Evolutionary conservation across 2,113 vertebrate species (phyloP).

Genomic region (Pardalotus punctatus): DNA sequence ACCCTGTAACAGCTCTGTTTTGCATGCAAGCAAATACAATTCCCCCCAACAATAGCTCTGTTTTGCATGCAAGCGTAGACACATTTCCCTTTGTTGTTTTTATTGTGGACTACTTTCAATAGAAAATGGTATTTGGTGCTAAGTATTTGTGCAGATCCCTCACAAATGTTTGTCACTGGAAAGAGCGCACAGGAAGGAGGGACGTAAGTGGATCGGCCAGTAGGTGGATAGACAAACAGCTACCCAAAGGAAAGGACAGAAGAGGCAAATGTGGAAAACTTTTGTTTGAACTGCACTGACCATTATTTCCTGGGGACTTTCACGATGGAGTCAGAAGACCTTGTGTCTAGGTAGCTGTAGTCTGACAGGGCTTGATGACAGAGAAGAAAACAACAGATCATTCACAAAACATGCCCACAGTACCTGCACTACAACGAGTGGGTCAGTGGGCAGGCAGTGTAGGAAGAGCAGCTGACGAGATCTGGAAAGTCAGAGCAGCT

Average conservation of each 20-base stretch:
- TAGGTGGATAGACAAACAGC: neutral
- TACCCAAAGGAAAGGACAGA: neutral
- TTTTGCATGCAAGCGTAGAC: neutral
- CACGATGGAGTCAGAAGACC: neutral
- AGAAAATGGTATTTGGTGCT: neutral
- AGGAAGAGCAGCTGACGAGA: neutral
- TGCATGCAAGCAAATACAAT: neutral
- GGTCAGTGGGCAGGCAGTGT: neutral
- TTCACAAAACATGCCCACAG: conserved; percentile 33
- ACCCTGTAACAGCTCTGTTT: neutral
- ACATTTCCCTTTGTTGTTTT: neutral
- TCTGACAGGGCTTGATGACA: neutral
- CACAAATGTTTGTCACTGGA: neutral
- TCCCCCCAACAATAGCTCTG: neutral
- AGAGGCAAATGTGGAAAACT: neutral
- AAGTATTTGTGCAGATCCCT: neutral
- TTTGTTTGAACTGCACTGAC: neutral
- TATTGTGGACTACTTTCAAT: neutral
- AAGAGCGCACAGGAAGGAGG: neutral
- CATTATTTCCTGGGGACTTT: neutral
- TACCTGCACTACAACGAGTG: neutral
- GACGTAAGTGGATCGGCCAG: neutral
- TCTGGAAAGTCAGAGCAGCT: conserved; percentile 8
- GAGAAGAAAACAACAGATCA: neutral
- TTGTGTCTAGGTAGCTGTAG: neutral